phyloP scores from a whole-genome alignment of 2,113 vertebrate species.

The Caloenas nicobarica region DNA sequence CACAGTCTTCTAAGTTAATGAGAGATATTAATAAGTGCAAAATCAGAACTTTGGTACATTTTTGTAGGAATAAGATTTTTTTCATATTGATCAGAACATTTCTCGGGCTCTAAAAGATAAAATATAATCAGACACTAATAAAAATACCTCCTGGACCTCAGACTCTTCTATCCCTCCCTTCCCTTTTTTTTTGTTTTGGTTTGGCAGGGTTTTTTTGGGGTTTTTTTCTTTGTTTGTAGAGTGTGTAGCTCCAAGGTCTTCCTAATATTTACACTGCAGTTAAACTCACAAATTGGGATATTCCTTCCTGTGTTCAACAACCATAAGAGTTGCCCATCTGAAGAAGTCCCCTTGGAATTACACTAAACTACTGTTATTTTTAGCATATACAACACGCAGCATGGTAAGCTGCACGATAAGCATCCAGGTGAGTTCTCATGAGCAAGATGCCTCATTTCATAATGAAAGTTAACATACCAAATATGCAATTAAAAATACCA shows the following conservation, averaged over 20 bases:
- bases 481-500: background rate
- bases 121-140: background rate
- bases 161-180: background rate
- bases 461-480: background rate
- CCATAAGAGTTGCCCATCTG: background rate
- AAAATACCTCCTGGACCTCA: background rate
- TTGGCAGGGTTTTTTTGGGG: too few species aligned
- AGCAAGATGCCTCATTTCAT: background rate
- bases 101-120: background rate
- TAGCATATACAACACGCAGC: background rate
- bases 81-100: background rate
- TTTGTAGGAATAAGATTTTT: background rate
- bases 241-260: background rate
- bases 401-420: background rate
- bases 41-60: background rate
- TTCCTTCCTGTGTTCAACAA: background rate
- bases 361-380: background rate
- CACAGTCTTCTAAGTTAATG: background rate
- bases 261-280: background rate
- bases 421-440: background rate
- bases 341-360: background rate
- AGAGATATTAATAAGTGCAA: background rate
- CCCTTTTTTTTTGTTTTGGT: accelerated
- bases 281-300: background rate
- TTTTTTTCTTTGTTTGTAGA: background rate